These are phyloP conservation scores for Felis catus DNA, from an alignment of 2,113 vertebrate genomes.

Conservation along the genomic window DNA sequence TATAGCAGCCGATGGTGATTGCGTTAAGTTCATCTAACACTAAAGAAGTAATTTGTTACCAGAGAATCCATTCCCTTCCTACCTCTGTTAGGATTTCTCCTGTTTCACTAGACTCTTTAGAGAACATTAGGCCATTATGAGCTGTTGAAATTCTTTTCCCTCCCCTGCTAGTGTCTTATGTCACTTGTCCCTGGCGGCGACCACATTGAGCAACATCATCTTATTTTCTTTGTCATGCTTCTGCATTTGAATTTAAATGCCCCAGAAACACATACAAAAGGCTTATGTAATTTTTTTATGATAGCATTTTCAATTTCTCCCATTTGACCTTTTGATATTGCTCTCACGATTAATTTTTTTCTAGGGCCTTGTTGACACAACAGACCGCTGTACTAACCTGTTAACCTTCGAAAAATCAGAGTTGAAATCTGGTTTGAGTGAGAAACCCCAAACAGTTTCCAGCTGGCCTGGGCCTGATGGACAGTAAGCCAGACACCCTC, in stretches of 20 bases:
- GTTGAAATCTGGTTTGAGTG: constrained; percentile 64
- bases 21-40: not conserved
- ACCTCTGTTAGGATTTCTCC: not conserved
- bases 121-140: not conserved
- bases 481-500: not conserved
- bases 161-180: too few species aligned
- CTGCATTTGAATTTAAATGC: constrained; percentile 53
- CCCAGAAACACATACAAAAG: not conserved
- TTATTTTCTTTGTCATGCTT: not conserved
- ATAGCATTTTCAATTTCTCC: constrained; percentile 45
- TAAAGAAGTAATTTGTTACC: not conserved
- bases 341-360: constrained; percentile 71
- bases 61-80: not conserved
- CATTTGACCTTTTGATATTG: constrained; percentile 69
- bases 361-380: constrained; percentile 73
- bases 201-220: not conserved
- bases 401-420: constrained; percentile 71
- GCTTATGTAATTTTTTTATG: constrained; percentile 25
- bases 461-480: constrained; percentile 32
- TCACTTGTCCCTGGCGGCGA: not conserved
- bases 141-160: not conserved
- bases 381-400: constrained; percentile 61
- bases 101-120: not conserved
- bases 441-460: constrained; percentile 63
- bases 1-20: not conserved